Evolutionary conservation across 2,888 invertebrate genomes (phyloP).

Genomic region (Latheticus oryzae): DNA sequence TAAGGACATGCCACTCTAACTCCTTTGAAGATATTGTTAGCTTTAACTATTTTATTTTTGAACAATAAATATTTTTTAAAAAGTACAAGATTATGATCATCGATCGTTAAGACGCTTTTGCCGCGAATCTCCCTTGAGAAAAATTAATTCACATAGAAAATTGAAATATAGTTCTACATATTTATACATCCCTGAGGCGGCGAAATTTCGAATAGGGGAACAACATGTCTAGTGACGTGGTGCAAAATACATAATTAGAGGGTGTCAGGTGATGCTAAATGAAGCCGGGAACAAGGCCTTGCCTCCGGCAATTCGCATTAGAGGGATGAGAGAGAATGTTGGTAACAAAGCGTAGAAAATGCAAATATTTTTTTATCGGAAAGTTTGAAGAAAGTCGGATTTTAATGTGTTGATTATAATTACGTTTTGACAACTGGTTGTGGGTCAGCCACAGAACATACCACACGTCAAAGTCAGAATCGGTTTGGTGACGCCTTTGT

Average conservation of each 20-base stretch:
- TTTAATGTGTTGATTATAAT: conserved; percentile 44
- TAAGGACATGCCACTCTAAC: conserved; percentile 49
- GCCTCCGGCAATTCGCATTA: conserved; percentile 50
- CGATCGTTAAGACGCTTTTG: conserved; percentile 41
- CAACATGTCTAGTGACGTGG: conserved; percentile 57
- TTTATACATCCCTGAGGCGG: conserved; percentile 52
- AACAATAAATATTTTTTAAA: too few relatives aligned
- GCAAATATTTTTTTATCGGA: conserved; percentile 44
- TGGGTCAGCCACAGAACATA: conserved; percentile 47
- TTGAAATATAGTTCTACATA: conserved; percentile 58
- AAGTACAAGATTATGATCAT: conserved; percentile 38
- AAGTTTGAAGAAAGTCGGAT: conserved; percentile 3
- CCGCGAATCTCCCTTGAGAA: conserved; percentile 48
- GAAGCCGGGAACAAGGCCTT: conserved; percentile 56
- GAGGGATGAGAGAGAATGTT: conserved; percentile 43
- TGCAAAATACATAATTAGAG: conserved; percentile 64
- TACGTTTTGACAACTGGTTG: conserved; percentile 50
- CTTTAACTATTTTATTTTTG: too few relatives aligned
- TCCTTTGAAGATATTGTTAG: conserved; percentile 49
- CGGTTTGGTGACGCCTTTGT: conserved; percentile 38
- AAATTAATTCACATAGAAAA: conserved; percentile 55
- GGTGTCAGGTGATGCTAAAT: conserved; percentile 63
- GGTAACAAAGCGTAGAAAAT: conserved; percentile 50
- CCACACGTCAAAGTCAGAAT: conserved; percentile 47
- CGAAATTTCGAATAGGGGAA: conserved; percentile 46